A percentile compares a stretch with the other conserved stretches of the same genome.
Conservation (phyloP, 2,888 invertebrate genomes). For the Gymnosoma rotundatum region DNA sequence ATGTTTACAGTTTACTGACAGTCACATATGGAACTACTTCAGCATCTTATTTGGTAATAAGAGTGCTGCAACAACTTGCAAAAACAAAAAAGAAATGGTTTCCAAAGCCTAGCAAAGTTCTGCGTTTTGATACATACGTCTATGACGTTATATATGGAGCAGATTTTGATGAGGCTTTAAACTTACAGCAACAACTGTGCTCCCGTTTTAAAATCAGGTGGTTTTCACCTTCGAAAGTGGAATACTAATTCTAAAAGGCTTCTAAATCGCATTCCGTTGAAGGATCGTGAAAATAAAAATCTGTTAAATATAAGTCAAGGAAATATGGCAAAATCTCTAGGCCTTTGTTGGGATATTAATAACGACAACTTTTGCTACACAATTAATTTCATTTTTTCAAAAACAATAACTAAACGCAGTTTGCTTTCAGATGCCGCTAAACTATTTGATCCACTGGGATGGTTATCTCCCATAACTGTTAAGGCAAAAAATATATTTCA, state of each 20-base stretch:
- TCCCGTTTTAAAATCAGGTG: constrained; percentile 37
- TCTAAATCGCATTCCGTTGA: constrained; percentile 14
- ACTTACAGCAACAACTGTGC: background rate
- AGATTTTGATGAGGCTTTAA: background rate
- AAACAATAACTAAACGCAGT: too few relatives aligned
- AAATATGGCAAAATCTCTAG: constrained; percentile 38
- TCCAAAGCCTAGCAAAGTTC: background rate
- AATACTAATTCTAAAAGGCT: constrained; percentile 31
- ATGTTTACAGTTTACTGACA: constrained; percentile 15
- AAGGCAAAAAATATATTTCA: too few relatives aligned
- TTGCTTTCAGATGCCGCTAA: too few relatives aligned
- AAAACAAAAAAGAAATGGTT: constrained; percentile 5
- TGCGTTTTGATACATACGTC: constrained; percentile 39
- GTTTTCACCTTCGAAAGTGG: constrained; percentile 60
- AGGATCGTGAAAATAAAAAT: constrained; percentile 20
- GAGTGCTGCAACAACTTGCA: constrained; percentile 49
- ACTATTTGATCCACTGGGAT: too few relatives aligned
- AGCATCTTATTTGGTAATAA: constrained; percentile 28
- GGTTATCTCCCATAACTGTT: too few relatives aligned
- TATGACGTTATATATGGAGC: constrained; percentile 33
- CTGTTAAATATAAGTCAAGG: background rate
- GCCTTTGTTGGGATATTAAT: constrained; percentile 43
- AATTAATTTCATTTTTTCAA: constrained; percentile 19
- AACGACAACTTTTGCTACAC: constrained; percentile 41
- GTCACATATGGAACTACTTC: background rate